Base-by-base conservation (phyloP, 35 echinoderm and acorn worm species). In the Heliocidaris erythrogramma region DNA sequence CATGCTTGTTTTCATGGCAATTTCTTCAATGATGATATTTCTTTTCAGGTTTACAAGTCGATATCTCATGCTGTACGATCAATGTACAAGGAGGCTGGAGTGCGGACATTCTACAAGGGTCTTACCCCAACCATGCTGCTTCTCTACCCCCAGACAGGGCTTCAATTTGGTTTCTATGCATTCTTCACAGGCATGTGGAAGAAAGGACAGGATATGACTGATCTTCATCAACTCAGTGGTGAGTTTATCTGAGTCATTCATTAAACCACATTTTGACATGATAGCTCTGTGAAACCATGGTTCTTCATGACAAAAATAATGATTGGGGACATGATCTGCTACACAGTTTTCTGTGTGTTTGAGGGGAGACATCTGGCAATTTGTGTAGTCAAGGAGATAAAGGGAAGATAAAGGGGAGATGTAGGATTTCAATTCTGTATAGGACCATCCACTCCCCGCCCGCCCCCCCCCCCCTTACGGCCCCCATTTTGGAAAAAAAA, bases 141-240 rank as follows among this genome's bases (percentile, higher is more conserved):
- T 53, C 91, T 99, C 30, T 99, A 95, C 94, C 98, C 98, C 52
- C 49, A 95, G 47, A 91, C 95, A 30, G 96, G 98, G 11, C 95
- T 99, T 60, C 96, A 97, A 94, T 99, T 99, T 97, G 96, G 95
- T n/a, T 99, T 99, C 93, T 99, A 99, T 96, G 92, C 94, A 90
- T 91, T 99, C 49, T 97, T 96, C 60, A 97, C 96, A 47, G 30
- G 49, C 12, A 24, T 94, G 9, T 96, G 95, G 97, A 84, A 95
- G n/a, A 50, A 30, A 85, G 87, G 48, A 10, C n/a, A 49, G 91
- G 49, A 92, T 49, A 92, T 2, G 16, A 59, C 49, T 48, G 48
- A 59, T 30, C 11, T 50, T 48, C 47, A 49, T 59, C 48, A 49
- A n/a, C 29, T 59, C 18, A 53, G 48, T 92, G 48, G 91, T 92